These are phyloP conservation scores for Pseudomyrmex cubaensis DNA, from an alignment of 1,140 invertebrate species.

Conservation along the genomic window DNA sequence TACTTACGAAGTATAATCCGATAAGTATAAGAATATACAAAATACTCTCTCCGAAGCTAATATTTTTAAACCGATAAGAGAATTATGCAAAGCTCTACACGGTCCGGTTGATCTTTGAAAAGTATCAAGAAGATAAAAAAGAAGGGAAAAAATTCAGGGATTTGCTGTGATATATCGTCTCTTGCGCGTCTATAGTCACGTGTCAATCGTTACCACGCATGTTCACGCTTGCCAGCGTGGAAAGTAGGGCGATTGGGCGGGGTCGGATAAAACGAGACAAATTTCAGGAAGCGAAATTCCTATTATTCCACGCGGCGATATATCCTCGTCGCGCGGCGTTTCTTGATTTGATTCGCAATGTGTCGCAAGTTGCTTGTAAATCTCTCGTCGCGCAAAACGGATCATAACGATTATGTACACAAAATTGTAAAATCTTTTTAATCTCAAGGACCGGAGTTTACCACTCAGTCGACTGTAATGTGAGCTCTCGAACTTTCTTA, in stretches of 20 bases:
- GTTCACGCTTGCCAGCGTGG: not conserved
- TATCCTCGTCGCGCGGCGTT: conserved; percentile 11
- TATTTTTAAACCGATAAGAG: conserved; percentile 26
- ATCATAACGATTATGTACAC: conserved; percentile 43
- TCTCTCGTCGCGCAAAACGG: conserved; percentile 33
- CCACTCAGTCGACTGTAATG: conserved; percentile 10
- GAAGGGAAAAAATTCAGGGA: not conserved
- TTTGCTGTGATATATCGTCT: conserved; percentile 10
- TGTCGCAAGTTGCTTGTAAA: conserved; percentile 56
- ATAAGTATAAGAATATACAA: conserved; percentile 17
- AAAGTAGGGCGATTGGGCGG: not conserved
- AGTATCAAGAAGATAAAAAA: not conserved
- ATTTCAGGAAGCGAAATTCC: conserved; percentile 58
- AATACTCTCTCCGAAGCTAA: conserved; percentile 2
- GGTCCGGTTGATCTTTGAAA: conserved; percentile 14
- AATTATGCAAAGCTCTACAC: conserved; percentile 10
- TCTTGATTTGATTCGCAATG: conserved; percentile 38
- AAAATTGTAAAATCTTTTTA: conserved; percentile 63
- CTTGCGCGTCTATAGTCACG: not conserved
- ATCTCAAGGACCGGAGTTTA: conserved; percentile 31
- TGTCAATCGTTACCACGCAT: conserved; percentile 18
- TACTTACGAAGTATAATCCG: not conserved
- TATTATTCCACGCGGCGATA: conserved; percentile 19
- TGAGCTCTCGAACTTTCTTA: conserved; percentile 53
- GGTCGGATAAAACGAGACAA: conserved; percentile 29